These are phyloP conservation scores for Brachyopa scutellaris DNA, from an alignment of 2,888 invertebrate species.

Conservation along the genomic window DNA sequence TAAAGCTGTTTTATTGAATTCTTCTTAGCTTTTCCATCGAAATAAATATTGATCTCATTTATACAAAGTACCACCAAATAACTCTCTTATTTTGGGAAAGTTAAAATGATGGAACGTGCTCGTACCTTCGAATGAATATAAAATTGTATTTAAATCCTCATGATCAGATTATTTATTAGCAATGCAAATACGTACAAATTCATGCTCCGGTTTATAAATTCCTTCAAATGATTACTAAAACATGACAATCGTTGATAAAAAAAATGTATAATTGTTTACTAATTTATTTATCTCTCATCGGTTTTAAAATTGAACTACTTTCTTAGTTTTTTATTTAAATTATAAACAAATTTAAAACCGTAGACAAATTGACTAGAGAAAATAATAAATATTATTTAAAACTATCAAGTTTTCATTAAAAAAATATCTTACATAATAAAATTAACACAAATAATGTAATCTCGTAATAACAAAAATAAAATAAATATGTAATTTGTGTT, in stretches of 20 bases:
- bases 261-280: neutral
- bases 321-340: neutral
- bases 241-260: conserved; percentile 54
- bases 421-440: neutral
- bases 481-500: conserved; percentile 13
- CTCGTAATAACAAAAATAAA: conserved; percentile 3
- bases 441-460: too few species aligned
- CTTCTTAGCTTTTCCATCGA: too few species aligned
- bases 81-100: too few species aligned
- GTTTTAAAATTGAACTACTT: neutral
- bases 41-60: too few species aligned
- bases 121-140: too few species aligned
- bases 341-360: neutral
- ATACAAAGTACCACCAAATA: too few species aligned
- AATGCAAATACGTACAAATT: neutral
- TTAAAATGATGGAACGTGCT: too few species aligned
- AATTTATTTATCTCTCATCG: neutral
- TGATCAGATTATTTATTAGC: neutral
- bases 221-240: conserved; percentile 14
- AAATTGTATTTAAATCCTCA: too few species aligned
- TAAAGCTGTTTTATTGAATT: too few species aligned
- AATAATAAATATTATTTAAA: neutral
- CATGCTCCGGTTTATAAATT: neutral
- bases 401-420: neutral
- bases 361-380: conserved; percentile 16